Evolutionary conservation across 2,888 invertebrate species (phyloP), one percentile per base, ranked within the genome.

Genomic region (Agriopis leucophaearia): DNA sequence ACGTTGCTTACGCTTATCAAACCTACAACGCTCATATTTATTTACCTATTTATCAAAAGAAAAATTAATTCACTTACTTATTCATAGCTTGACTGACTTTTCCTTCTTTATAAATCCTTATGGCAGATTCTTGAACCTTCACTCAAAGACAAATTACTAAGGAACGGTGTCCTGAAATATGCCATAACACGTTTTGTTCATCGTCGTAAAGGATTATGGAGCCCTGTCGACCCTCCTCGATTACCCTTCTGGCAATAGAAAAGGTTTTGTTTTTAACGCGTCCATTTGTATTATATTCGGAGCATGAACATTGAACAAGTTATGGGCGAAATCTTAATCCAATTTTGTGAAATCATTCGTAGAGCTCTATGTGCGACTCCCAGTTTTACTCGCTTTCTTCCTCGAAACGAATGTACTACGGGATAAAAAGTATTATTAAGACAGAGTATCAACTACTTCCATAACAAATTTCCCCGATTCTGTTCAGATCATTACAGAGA

Each of bases 121-220:
- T 40, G 45, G 45, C 15, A n/a, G 38, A 64, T 55, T 50, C 44
- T 63, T 48, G 64, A 67, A 72, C 69, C 71, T 79, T 77, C 77
- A 78, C 73, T 75, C 76, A 74, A 76, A 78, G 81, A 84, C 81
- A 86, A 88, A 87, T 88, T 84, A 83, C 86, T 82, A 75, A 83
- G 84, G 84, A 88, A 85, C 81, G 79, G 74, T 73, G 79, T 77
- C 80, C 77, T 80, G 80, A 80, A 85, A 88, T 84, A 85, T 81
- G 83, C 81, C 80, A 82, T 85, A 87, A 85, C 82, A 83, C 78
- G 81, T 84, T 85, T 78, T 81, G 84, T 84, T 84, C 81, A 83
- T 86, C 82, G 81, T 85, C 86, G 81, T 82, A 81, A 87, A 84
- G 86, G 86, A 86, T 87, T 87, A 88, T 86, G 83, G 80, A 76